These are phyloP conservation scores for Epistrophe grossulariae DNA, from an alignment of 2,888 invertebrate genomes.

Conservation along the genomic window DNA sequence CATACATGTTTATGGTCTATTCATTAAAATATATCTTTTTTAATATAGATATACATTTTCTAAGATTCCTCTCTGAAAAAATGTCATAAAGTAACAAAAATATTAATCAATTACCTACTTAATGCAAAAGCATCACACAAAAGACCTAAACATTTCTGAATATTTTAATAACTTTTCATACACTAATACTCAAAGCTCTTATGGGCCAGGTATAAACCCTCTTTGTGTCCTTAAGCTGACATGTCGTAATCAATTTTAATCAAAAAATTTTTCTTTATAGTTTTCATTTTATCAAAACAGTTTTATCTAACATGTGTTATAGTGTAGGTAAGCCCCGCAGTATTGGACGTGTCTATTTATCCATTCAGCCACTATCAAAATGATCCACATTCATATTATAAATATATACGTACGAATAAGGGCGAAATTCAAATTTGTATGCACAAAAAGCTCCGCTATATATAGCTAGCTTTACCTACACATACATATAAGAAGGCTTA, in stretches of 20 bases:
- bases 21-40: no score
- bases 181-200: background rate
- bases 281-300: conserved; percentile 62
- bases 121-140: background rate
- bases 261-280: conserved; percentile 52
- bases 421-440: conserved; percentile 17
- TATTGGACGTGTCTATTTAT: conserved; percentile 31
- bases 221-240: conserved; percentile 11
- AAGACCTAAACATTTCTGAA: background rate
- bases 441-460: conserved; percentile 30
- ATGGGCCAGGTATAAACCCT: background rate
- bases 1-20: no score
- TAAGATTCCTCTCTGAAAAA: background rate
- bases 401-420: background rate
- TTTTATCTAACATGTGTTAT: conserved; percentile 18
- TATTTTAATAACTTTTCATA: background rate
- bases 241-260: conserved; percentile 60
- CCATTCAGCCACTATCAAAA: conserved; percentile 4
- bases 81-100: background rate
- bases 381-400: background rate
- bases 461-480: background rate
- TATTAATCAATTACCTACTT: background rate
- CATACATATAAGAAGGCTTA: background rate
- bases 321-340: conserved; percentile 8
- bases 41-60: background rate